Base-by-base conservation (phyloP, 2,113 vertebrate species). In the Halcyon malimbica region DNA sequence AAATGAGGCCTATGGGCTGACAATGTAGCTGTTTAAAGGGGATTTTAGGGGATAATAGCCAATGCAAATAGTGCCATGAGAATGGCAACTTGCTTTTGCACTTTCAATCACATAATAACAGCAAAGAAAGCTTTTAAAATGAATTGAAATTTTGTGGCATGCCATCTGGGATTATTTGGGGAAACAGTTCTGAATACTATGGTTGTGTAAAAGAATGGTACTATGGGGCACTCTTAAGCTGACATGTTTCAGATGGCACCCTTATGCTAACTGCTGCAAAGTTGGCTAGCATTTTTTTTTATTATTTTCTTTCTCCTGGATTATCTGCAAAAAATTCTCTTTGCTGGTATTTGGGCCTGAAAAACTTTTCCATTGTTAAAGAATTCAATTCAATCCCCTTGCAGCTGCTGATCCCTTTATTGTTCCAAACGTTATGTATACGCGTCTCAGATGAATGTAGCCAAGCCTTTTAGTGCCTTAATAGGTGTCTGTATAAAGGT, bases 11-110 rank as follows among this genome's bases (percentile, higher is more conserved):
- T 97, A 97, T 94, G 96, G 97, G 97, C 95, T 98, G 98, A 98
- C 98, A 98, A 98, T 98, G 98, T 98, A 98, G 98, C 98, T 98
- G 98, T 98, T 98, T 98, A 98, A 98, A 98, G 97, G 98, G 98
- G 98, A 98, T 98, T 98, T 98, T 97, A 97, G 97, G 87, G 97
- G 92, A 98, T 98, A 98, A 98, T 98, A 98, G 98, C 94, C 97
- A 98, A 98, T 98, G 98, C 98, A 98, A 98, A 98, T 98, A 98
- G 96, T 98, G 98, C 97, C 97, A 97, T 98, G 98, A 98, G 98
- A 98, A 98, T 98, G 98, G 98, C 97, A 97, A 97, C 97, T 97
- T 98, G 97, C 97, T 98, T 97, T 98, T 98, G 94, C 97, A 97
- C 97, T 98, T 97, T 98, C 97, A 96, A 97, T 97, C 97, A 97